Evolutionary conservation across 2,888 invertebrate genomes (phyloP).

Genomic region (Opisthograptis luteolata): DNA sequence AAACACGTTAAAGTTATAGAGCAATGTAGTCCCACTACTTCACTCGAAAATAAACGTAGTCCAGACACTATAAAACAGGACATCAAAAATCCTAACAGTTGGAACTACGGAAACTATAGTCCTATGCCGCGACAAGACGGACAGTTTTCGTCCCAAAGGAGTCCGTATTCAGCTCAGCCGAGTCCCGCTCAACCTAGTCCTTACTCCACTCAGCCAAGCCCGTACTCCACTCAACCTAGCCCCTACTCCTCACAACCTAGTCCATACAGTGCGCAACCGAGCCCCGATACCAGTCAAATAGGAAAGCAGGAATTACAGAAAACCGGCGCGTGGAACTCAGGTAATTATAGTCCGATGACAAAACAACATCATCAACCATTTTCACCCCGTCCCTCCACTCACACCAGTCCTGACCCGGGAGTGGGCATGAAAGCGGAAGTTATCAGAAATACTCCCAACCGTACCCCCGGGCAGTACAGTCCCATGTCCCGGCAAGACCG

Average conservation of each 20-base stretch:
- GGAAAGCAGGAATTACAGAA: slow-evolving; percentile 73
- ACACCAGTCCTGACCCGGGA: slow-evolving; percentile 74
- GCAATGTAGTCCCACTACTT: slow-evolving; percentile 79
- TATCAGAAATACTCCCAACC: slow-evolving; percentile 60
- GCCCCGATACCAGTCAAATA: slow-evolving; percentile 79
- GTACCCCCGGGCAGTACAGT: slow-evolving; percentile 75
- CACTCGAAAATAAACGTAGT: slow-evolving; percentile 75
- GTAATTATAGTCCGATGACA: slow-evolving; percentile 77
- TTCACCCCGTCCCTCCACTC: slow-evolving; percentile 75
- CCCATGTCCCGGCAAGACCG: slow-evolving; percentile 77
- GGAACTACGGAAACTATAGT: slow-evolving; percentile 76
- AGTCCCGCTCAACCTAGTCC: slow-evolving; percentile 74
- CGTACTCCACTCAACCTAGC: slow-evolving; percentile 76
- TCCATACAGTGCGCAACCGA: slow-evolving; percentile 77
- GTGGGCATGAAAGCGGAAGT: slow-evolving; percentile 64
- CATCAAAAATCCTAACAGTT: slow-evolving; percentile 71
- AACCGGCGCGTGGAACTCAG: slow-evolving; percentile 72
- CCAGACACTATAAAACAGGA: slow-evolving; percentile 74
- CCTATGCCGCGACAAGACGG: slow-evolving; percentile 77
- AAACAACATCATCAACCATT: slow-evolving; percentile 78
- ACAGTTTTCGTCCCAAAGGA: slow-evolving; percentile 75
- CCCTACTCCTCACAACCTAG: slow-evolving; percentile 77
- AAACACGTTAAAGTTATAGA: slow-evolving; percentile 73
- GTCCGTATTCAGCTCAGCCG: slow-evolving; percentile 78
- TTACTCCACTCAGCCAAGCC: slow-evolving; percentile 69